Evolutionary conservation across 2,888 invertebrate genomes (phyloP), one percentile per base, ranked within the genome.

Genomic region (Phortica okadai): DNA sequence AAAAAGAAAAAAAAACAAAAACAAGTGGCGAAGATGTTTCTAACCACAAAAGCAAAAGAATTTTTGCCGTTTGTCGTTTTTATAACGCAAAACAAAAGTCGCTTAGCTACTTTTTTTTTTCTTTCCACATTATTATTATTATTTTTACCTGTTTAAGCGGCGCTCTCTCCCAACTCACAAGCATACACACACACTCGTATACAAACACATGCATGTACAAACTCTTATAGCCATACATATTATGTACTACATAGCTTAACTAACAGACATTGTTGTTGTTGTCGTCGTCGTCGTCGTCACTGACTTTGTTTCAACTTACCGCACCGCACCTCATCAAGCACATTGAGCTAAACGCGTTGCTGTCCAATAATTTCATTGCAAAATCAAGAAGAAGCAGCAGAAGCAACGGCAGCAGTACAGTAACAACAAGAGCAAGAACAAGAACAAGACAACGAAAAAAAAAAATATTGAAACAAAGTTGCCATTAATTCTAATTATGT

Each of bases 251-350:
- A 50, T 8, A 8, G 6, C 50, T 11, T 50, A 8, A 50, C 50
- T 50, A 82, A 70, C 79, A 78, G 74, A 66, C 33, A 5, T 33
- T 33, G 33, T 33, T 33, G 33, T 33, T 33, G 33, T 33, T 33
- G 33, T 5, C 1, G 33, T 33, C 33, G 33, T 5, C 1, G 33
- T 33, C 33, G 4, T 33, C 33, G 4, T 33, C 33, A 33, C 33
- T 33, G 33, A 33, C 33, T 33, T 33, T 2, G 33, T 33, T 33
- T 33, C 33, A 21, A 21, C 21, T 21, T 21, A 33, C 33, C 33
- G 33, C 77, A 77, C 74, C 64, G 74, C 79, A 80, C 73, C 21
- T 67, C 64, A 69, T 67, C 64, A 69, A 33, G 58, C 59, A 74
- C 73, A 77, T 25, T 21, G 21, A 33, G 33, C 33, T 33, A 33